Evolutionary conservation across 2,888 invertebrate species (phyloP).

Genomic region (Meandrusa payeni): DNA sequence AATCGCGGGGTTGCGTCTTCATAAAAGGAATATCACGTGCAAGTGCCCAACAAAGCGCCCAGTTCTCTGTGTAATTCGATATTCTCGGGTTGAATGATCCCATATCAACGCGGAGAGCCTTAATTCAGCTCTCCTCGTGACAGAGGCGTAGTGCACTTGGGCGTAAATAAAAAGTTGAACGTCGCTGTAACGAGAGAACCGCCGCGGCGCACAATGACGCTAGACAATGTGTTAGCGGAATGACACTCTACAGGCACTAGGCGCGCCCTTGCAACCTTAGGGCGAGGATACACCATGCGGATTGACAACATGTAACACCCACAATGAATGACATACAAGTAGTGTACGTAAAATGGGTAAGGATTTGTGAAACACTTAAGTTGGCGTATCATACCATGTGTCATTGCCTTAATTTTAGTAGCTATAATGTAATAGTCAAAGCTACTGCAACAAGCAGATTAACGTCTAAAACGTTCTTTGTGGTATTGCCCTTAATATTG

Average conservation of each 20-base stretch:
- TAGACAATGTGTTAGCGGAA: constrained; percentile 74
- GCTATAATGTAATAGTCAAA: no score
- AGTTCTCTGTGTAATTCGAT: constrained; percentile 75
- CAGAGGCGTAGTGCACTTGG: constrained; percentile 75
- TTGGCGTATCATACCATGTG: no score
- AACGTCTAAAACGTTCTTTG: constrained; percentile 34
- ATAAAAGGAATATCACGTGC: constrained; percentile 75
- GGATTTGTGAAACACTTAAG: no score
- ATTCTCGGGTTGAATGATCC: constrained; percentile 78
- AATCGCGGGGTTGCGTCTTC: constrained; percentile 24
- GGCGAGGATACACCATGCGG: constrained; percentile 8
- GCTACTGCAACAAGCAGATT: no score
- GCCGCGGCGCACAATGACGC: constrained; percentile 66
- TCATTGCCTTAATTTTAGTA: no score
- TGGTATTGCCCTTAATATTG: constrained; percentile 26
- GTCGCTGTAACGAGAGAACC: constrained; percentile 64
- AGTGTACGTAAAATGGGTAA: no score
- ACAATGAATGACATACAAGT: no score
- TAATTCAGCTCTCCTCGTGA: constrained; percentile 74
- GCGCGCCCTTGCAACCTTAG: constrained; percentile 51
- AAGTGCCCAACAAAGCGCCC: constrained; percentile 73
- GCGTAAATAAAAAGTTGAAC: constrained; percentile 79
- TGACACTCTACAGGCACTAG: constrained; percentile 65
- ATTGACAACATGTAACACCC: no score
- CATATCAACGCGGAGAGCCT: constrained; percentile 76